These are phyloP conservation scores for Nothocercus julius DNA, from an alignment of 2,113 vertebrate genomes.

Conservation along the genomic window DNA sequence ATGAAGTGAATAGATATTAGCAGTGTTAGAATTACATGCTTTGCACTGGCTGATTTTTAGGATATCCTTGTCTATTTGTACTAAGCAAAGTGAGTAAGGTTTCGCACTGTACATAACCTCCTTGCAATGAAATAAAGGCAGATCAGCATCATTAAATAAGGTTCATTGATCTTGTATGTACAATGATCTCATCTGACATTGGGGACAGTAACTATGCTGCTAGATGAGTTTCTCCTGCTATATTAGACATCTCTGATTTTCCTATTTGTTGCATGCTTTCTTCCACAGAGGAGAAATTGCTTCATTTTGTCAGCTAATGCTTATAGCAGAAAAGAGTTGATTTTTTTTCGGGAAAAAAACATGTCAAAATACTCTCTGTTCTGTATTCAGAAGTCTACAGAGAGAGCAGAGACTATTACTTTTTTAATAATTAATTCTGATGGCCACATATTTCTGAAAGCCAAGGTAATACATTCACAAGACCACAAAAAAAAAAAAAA, in stretches of 20 bases:
- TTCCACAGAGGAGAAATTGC: neutral
- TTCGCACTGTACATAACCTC: neutral
- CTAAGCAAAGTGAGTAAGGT: neutral
- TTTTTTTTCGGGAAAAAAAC: neutral
- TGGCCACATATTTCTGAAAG: neutral
- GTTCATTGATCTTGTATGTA: neutral
- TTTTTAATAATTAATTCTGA: conserved; percentile 16
- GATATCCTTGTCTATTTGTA: neutral
- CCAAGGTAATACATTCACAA: neutral
- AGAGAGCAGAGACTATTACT: neutral
- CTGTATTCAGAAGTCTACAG: neutral
- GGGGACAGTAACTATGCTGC: neutral
- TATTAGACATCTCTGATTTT: neutral
- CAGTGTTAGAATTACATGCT: neutral
- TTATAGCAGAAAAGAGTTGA: neutral
- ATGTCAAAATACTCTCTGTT: neutral
- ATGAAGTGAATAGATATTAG: rapidly evolving
- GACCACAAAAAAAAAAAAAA: neutral
- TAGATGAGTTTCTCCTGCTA: neutral
- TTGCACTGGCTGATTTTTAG: neutral
- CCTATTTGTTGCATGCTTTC: neutral
- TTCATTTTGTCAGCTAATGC: neutral
- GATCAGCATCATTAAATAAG: neutral
- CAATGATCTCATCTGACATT: neutral
- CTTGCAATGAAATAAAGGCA: neutral